phyloP scores from a whole-genome alignment of 1,140 invertebrate species.

The Trachymyrmex septentrionalis region DNA sequence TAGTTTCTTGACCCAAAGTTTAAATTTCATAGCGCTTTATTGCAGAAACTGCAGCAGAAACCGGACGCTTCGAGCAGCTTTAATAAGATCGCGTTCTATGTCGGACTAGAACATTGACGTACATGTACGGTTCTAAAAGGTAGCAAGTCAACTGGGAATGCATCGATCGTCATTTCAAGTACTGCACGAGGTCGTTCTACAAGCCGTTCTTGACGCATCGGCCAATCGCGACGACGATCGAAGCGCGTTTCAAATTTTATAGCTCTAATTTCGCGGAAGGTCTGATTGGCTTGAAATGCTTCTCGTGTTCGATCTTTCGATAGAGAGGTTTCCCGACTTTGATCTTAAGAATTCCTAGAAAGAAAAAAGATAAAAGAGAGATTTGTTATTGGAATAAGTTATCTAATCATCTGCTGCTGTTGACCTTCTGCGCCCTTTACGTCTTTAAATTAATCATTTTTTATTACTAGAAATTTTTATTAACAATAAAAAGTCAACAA shows the following conservation, averaged over 20 bases:
- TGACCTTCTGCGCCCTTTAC: background rate
- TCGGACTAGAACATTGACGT: constrained; percentile 30
- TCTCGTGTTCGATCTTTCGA: constrained; percentile 10
- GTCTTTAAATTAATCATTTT: constrained; percentile 1
- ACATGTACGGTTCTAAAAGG: constrained; percentile 32
- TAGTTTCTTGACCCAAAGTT: constrained; percentile 16
- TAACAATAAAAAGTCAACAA: background rate
- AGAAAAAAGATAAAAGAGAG: background rate
- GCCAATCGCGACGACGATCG: constrained; percentile 57
- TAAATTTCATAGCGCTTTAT: constrained; percentile 49
- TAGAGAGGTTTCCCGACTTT: background rate
- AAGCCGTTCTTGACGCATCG: constrained; percentile 46
- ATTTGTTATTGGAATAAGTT: background rate
- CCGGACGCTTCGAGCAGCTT: background rate
- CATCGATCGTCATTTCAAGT: constrained; percentile 64
- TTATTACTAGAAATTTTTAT: background rate
- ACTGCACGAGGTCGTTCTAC: constrained; percentile 55
- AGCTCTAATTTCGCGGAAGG: constrained; percentile 39
- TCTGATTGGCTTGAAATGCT: constrained; percentile 35
- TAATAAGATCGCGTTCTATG: constrained; percentile 43
- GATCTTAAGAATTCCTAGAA: background rate
- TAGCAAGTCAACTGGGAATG: constrained; percentile 58
- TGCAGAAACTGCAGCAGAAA: constrained; percentile 18
- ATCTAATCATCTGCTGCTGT: background rate
- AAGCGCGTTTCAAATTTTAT: constrained; percentile 57